Base-by-base conservation (phyloP, 2,888 invertebrate species). In the Drosophila mercatorum region DNA sequence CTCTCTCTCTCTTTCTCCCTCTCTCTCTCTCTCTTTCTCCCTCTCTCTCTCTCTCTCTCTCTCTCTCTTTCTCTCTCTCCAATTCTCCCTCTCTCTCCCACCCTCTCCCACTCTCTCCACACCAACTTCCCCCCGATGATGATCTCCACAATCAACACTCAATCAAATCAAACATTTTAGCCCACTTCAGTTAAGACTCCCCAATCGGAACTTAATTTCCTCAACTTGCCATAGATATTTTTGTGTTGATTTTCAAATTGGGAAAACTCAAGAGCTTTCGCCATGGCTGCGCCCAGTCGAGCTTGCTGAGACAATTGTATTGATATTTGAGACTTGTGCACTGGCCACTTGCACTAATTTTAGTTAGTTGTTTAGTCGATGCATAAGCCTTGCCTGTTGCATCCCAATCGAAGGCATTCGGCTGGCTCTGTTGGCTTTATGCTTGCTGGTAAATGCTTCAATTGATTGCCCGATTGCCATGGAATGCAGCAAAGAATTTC, bases 401-500 rank as follows among this genome's bases (percentile, higher is more conserved):
- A 53, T 53, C 67, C 7, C 34, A 17, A 46, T 47, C 40, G 63
- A 46, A 12, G 46, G 44, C 38, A 11, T 14, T 38, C 22, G 14
- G 22, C 6, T 26, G n/a, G 51, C 43, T 22, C 22, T 22, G 22
- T 22, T 22, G 22, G 1, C 22, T 22, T 22, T 22, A 22, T 22
- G 22, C 22, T 22, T 22, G 22, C 22, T 53, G 68, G 26, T 17
- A 53, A 66, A 67, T 28, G 46, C 59, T 47, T 69, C 62, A 59
- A 63, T 74, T 51, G 58, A 31, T 41, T 68, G 68, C 43, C 56
- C 41, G 31, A 34, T 28, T 28, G 47, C 60, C 52, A 56, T 62
- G 66, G 44, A 34, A 63, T 69, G 60, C 70, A 75, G 52, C 57
- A 69, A 66, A 47, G 56, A 34, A 51, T 68, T 43, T 22, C 49